A percentile compares a stretch with the other conserved stretches of the same genome.
Conservation (phyloP, 2,113 vertebrate species). For the Dasypus novemcinctus region DNA sequence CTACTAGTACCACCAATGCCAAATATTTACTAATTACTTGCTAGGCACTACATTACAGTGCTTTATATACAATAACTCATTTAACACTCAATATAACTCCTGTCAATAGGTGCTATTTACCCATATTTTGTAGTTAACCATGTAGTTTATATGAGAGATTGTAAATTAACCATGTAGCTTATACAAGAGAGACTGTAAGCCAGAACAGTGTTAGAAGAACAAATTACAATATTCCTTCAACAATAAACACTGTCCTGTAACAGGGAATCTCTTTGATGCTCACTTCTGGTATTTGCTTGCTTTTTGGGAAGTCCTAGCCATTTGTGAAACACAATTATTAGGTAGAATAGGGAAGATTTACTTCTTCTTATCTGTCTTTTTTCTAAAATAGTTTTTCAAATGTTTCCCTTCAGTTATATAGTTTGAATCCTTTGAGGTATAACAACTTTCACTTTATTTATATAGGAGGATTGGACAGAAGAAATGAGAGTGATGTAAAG, state of each 20-base stretch:
- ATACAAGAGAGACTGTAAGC: background rate
- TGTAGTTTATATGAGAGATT: background rate
- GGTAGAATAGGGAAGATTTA: background rate
- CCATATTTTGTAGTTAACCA: background rate
- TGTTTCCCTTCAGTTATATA: background rate
- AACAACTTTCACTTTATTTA: background rate
- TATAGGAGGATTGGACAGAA: background rate
- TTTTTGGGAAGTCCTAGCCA: background rate
- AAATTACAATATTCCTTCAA: background rate
- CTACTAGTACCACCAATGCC: background rate
- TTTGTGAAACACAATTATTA: background rate
- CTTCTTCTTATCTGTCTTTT: background rate
- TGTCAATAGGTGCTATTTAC: background rate
- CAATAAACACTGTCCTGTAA: background rate
- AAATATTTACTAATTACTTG: background rate
- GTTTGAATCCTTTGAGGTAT: background rate
- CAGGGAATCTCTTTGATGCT: background rate
- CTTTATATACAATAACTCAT: background rate
- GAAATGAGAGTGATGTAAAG: background rate
- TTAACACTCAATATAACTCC: background rate
- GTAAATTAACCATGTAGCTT: background rate
- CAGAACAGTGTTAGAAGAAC: background rate
- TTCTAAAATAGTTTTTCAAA: background rate
- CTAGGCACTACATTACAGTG: background rate
- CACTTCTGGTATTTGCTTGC: background rate